Evolutionary conservation across 2,888 invertebrate genomes (phyloP).

Genomic region (Nematopogon swammerdamellus): DNA sequence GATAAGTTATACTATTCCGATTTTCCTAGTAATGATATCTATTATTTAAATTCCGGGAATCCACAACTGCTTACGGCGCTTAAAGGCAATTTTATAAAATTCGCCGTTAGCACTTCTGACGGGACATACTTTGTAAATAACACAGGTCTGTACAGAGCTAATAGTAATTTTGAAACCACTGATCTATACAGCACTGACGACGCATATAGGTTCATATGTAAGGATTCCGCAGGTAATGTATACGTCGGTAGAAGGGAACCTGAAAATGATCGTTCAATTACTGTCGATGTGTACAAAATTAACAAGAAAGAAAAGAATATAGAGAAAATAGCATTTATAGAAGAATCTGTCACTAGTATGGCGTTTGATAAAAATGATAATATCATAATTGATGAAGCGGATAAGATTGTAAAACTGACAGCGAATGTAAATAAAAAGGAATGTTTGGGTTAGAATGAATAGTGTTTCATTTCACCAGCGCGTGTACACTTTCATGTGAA

Average conservation of each 20-base stretch:
- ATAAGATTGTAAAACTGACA: not conserved
- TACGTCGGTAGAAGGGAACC: not conserved
- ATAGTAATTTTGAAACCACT: not conserved
- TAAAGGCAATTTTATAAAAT: conserved; percentile 27
- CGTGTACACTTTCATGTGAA: too few relatives aligned
- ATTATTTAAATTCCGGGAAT: not conserved
- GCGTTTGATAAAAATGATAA: not conserved
- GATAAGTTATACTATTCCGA: not conserved
- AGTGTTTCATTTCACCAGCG: too few relatives aligned
- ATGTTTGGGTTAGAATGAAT: too few relatives aligned
- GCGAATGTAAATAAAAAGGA: not conserved
- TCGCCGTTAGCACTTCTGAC: not conserved
- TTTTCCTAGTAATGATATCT: not conserved
- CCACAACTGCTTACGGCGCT: conserved; percentile 18
- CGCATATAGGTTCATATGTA: not conserved
- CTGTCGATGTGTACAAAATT: not conserved
- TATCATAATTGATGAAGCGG: not conserved
- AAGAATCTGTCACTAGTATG: not conserved
- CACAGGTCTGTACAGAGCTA: not conserved
- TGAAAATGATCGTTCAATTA: not conserved
- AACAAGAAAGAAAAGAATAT: not conserved
- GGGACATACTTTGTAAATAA: conserved; percentile 18
- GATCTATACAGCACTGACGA: not conserved
- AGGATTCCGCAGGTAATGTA: not conserved
- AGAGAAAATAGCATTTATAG: not conserved